Base-by-base conservation (phyloP, 2,797 vertebrate species). In the Xenopus petersii region DNA sequence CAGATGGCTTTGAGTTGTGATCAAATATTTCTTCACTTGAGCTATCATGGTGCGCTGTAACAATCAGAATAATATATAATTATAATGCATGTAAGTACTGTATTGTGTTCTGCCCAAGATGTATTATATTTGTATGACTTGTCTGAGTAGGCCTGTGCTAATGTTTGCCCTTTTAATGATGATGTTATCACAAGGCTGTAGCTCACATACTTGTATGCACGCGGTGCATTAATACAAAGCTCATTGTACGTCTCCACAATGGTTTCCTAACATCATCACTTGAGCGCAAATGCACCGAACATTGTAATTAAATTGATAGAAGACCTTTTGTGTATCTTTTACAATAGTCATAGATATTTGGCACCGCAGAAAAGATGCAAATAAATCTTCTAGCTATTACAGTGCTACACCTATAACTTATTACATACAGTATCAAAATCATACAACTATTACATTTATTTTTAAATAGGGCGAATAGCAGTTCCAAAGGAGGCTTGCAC, bases 81-180 rank as follows among this genome's bases (percentile, higher is more conserved):
- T 49, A 17, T 54, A 33, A 61, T 54, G 56, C 30, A 15, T 71
- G 26, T 75, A 55, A 72, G 72, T 77, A 77, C 72, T 72, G 48
- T 61, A 77, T 77, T 72, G 48, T 61, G 47, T 68, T 2, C 51
- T 30, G 49, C 65, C 7, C 26, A 8, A 47, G 65, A 33, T 56
- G 17, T 71, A 48, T 48, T 59, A 73, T 67, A 62, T 64, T 65
- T 26, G 60, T 64, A 70, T 16, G 59, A 59, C 63, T 77, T 68
- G 56, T 69, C 60, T 63, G 49, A 56, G 33, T 62, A 11, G 71
- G 36, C 30, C 70, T 59, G 36, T 78, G 70, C 67, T 72, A 72
- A 72, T 77, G 75, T 77, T 77, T 77, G 70, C 75, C 75, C 75
- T 77, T 72, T 64, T 77, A 68, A 78, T 78, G 36, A 73, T 68